phyloP scores from a whole-genome alignment of 2,797 vertebrate genomes.

The Enteromius viviparus region DNA sequence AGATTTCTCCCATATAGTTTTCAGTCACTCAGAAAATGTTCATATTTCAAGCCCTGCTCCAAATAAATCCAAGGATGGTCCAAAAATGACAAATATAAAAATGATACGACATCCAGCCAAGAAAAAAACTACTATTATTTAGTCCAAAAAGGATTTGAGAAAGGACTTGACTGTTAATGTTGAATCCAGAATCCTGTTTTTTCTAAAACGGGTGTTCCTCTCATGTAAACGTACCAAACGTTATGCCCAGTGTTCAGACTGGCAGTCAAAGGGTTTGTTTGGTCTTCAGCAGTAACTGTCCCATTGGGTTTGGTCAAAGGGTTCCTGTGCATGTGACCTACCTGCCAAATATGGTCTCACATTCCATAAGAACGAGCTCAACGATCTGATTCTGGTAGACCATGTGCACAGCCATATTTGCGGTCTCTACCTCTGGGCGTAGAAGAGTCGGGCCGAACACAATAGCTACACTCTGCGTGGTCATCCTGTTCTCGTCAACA shows the following conservation, averaged over 20 bases:
- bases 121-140: neutral
- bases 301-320: conserved; percentile 1
- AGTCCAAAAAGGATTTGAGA: neutral
- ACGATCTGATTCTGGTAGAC: conserved; percentile 90
- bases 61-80: conserved; percentile 4
- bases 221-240: conserved; percentile 12
- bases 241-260: conserved; percentile 20
- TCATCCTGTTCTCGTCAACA: conserved; percentile 86
- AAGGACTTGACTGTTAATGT: neutral
- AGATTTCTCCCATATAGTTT: neutral
- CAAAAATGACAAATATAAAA: conserved; percentile 5
- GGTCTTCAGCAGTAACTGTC: neutral
- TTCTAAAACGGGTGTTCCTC: neutral
- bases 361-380: conserved; percentile 84
- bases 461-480: conserved; percentile 85
- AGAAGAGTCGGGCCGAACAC: conserved; percentile 87
- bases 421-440: conserved; percentile 85
- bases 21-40: neutral
- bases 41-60: conserved; percentile 6
- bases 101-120: neutral
- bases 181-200: conserved; percentile 8
- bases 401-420: conserved; percentile 86
- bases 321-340: conserved; percentile 39
- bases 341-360: conserved; percentile 79
- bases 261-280: neutral